Evolutionary conservation across 2,888 invertebrate species (phyloP).

Genomic region (Oscheius sp.): DNA sequence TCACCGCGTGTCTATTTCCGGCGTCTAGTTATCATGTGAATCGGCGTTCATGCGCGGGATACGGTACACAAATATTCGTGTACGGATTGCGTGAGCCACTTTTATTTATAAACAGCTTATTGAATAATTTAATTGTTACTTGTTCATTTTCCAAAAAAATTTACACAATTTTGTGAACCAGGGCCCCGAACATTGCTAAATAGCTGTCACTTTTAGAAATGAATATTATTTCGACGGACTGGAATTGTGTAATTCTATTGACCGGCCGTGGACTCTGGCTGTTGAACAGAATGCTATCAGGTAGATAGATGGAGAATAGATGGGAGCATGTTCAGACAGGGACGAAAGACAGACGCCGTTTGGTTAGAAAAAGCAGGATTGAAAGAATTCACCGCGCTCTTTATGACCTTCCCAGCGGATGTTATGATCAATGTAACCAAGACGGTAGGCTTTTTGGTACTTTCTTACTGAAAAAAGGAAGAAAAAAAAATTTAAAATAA

Average conservation of each 20-base stretch:
- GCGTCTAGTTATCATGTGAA: too few relatives aligned
- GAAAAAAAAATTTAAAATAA: too few relatives aligned
- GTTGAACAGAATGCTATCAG: background rate
- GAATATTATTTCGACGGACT: constrained; percentile 42
- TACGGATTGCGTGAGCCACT: too few relatives aligned
- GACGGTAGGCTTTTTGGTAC: constrained; percentile 3
- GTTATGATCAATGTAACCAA: constrained; percentile 18
- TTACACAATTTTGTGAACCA: too few relatives aligned
- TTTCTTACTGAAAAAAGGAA: background rate
- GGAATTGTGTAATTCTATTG: constrained; percentile 42
- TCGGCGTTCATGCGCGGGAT: too few relatives aligned
- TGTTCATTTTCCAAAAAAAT: too few relatives aligned
- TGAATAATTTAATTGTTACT: too few relatives aligned
- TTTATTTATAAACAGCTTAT: too few relatives aligned
- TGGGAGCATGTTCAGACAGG: background rate
- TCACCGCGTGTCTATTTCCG: too few relatives aligned
- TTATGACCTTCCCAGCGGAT: constrained; percentile 44
- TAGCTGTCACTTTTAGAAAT: constrained; percentile 41
- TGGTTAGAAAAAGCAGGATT: constrained; percentile 45
- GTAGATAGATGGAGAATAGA: background rate
- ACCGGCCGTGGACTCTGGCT: constrained; percentile 22
- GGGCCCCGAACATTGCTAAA: too few relatives aligned
- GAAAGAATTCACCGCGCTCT: constrained; percentile 41
- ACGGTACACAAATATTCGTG: too few relatives aligned
- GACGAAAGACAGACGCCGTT: constrained; percentile 34